Base-by-base conservation (phyloP, 23 tunicate species). In the Clavelina lepadiformis region DNA sequence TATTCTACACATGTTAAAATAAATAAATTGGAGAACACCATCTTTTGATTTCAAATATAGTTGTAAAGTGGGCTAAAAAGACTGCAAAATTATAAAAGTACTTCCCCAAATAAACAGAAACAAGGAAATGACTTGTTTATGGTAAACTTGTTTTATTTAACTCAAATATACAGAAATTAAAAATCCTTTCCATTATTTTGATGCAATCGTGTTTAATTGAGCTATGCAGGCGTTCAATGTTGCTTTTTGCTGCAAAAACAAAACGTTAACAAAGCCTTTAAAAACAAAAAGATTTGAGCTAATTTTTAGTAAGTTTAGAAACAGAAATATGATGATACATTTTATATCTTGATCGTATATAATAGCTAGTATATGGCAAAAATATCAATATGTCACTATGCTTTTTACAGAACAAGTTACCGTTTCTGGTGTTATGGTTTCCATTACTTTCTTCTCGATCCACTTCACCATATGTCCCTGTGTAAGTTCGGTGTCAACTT, bases 391-490 rank as follows among this genome's bases (percentile, higher is more conserved):
- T n/a, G n/a, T n/a, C n/a, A n/a, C n/a, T n/a, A n/a, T n/a, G n/a
- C n/a, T n/a, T n/a, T n/a, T n/a, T n/a, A n/a, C n/a, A n/a, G n/a
- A n/a, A n/a, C 49, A 27, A 76, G 76, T 51, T 24, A 82, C 89
- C 58, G 89, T 73, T 61, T 74, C 89, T 25, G 97, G 97, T 6
- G 97, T 89, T 67, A 91, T 83, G 24, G 81, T 78, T 66, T 82
- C 72, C 68, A 50, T 83, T 15, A 83, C 92, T 77, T 91, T 82
- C n/a, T 91, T 56, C 67, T 83, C 98, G 54, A 91, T 74, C 98
- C 98, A 91, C 67, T 82, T 52, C 21, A 91, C 92, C 93, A 91
- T 77, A 72, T 91, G 98, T 31, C 65, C 62, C 26, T 82, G 92
- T 3, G 78, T 92, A 41, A 82, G 54, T 5, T 91, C 91, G 1